Base-by-base conservation (phyloP, 1,140 invertebrate genomes). In the Cotesia glomerata region DNA sequence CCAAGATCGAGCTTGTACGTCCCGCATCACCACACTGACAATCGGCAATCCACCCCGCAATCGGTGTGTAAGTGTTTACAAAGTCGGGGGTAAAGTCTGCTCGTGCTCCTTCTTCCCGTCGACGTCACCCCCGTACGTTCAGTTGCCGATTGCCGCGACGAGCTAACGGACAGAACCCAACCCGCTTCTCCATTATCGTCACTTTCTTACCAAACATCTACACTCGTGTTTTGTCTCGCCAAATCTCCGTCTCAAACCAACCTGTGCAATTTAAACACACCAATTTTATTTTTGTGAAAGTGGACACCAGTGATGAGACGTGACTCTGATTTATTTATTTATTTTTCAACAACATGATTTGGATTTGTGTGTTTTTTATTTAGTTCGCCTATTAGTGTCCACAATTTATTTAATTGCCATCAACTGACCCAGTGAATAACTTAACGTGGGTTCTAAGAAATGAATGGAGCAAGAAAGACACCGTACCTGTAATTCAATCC, bases 91-190 rank as follows among this genome's bases (percentile, higher is more conserved):
- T 82, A 64, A 16, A 56, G 58, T 84, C 78, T 66, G n/a, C 51
- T 73, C 73, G 61, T 66, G 73, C 78, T 75, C 75, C 75, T 78
- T 75, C 75, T 76, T 80, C 81, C 79, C 85, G 82, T 83, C 84
- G 86, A 84, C 86, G 82, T 83, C 84, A 86, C 84, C 86, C 85
- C 77, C 78, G 78, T 79, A 80, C 76, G 79, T 79, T 87, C 85
- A 87, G 86, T 87, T 86, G 84, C 80, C 81, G 81, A 85, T 79
- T 81, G 85, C 83, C 85, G 84, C 85, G 86, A 86, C 85, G 80
- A 85, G 85, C 83, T 84, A 80, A 84, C 85, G 82, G 81, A 76
- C 75, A 77, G 75, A 76, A 36, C 52, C 36, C 51, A 36, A 36
- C 34, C 56, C 9, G 26, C 59, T 35, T 16, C n/a, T 34, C 59